Conservation (phyloP, 1,140 invertebrate species). For the Dryas iulia region DNA sequence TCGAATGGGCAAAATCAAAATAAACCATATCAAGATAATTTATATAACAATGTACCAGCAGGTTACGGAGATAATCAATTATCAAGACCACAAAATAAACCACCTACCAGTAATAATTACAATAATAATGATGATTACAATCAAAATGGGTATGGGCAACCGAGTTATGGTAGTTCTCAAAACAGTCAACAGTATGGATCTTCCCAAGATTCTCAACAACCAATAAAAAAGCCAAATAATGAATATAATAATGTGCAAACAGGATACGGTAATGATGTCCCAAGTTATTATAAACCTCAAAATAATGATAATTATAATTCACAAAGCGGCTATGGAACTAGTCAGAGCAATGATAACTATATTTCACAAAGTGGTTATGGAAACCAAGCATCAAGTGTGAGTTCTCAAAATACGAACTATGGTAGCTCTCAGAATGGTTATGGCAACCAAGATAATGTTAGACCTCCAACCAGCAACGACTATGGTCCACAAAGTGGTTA, state of each 20-base stretch:
- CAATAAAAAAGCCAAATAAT: neutral
- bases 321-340: constrained; percentile 11
- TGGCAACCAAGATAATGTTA: constrained; percentile 20
- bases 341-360: neutral
- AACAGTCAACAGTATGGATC: neutral
- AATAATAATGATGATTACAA: constrained; percentile 1
- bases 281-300: neutral
- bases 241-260: neutral
- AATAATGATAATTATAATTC: neutral
- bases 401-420: constrained; percentile 20
- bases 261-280: neutral
- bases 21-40: neutral
- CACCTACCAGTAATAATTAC: neutral
- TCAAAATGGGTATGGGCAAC: neutral
- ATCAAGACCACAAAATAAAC: neutral
- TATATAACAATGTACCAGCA: neutral
- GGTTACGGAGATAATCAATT: neutral
- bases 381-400: constrained; percentile 15
- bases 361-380: constrained; percentile 11
- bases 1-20: neutral
- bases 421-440: constrained; percentile 29
- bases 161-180: neutral
- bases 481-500: constrained; percentile 28
- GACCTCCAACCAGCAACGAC: constrained; percentile 2
- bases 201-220: neutral